Conservation (phyloP, 2,888 invertebrate species). For the Chrysolina americana region DNA sequence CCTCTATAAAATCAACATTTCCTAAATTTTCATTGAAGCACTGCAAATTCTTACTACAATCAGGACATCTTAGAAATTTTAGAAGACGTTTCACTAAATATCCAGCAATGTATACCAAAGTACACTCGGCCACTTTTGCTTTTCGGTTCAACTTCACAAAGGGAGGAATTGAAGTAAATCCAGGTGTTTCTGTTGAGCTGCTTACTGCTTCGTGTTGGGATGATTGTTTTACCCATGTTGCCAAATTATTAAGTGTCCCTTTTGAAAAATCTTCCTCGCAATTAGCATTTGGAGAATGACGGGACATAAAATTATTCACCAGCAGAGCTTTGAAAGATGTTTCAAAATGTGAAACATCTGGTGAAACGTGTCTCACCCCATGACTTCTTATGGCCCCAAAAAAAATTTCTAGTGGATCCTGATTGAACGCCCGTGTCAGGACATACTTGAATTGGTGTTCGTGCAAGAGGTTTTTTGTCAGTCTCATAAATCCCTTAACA, state of each 20-base stretch:
- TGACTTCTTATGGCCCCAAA: slow-evolving; percentile 38
- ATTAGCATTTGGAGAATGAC: background rate
- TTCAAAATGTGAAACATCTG: slow-evolving; percentile 3
- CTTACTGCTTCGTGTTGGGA: background rate
- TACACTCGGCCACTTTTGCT: background rate
- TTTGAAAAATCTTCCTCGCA: slow-evolving; percentile 8
- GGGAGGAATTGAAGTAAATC: background rate
- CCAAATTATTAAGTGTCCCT: background rate
- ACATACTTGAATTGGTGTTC: slow-evolving; percentile 29
- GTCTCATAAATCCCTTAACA: background rate
- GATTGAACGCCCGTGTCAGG: slow-evolving; percentile 38
- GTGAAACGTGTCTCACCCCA: background rate
- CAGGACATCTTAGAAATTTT: background rate
- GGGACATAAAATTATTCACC: slow-evolving; percentile 1
- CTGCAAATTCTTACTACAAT: background rate
- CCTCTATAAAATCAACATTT: background rate
- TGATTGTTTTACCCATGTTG: background rate
- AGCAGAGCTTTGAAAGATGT: slow-evolving; percentile 1
- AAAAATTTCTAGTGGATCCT: slow-evolving; percentile 41
- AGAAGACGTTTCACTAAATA: background rate
- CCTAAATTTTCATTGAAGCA: background rate
- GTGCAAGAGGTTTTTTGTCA: background rate
- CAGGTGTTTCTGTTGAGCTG: background rate
- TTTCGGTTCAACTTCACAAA: background rate
- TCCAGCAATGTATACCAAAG: too few species aligned